Base-by-base conservation (phyloP, 2,113 vertebrate genomes). In the Mohoua ochrocephala region DNA sequence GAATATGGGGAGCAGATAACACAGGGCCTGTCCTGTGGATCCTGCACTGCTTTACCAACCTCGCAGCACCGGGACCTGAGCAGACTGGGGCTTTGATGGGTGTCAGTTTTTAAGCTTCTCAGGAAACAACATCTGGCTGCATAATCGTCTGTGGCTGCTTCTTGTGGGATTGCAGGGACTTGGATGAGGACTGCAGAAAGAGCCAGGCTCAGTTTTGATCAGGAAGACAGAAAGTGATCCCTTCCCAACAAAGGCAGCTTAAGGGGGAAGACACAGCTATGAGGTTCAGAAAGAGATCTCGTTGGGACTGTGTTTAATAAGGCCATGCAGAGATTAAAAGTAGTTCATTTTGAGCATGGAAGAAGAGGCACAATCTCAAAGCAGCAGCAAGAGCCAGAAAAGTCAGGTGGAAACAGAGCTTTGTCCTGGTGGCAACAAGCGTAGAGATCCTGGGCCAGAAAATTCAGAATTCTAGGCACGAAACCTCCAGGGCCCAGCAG, bases 41-140 rank as follows among this genome's bases (percentile, higher is more conserved):
- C 41, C 47, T 65, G 24, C 7, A 4, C 21, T 75, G 50, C 67
- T 87, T 60, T 44, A 7, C 41, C 61, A 84, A 50, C 7, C 61
- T 33, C 53, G 23, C 49, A 79, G 50, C 44, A 13, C 31, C 16
- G 39, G 31, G 16, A 37, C 13, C 60, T 24, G 27, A 74, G 65
- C 54, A 78, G 18, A 37, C 49, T 53, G 20, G 8, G 27, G 71
- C 70, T 56, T 68, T 57, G 59, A 57, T 41, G 42, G 70, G 13
- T 28, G 52, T 22, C 53, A 6, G 30, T 71, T 77, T 56, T 77
- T 82, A 44, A 91, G 39, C 74, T 73, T 63, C 76, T 82, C 88
- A 82, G 54, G 59, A 73, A 75, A 74, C n/a, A 84, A 61, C 54
- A 50, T 54, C 65, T 86, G 91, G 60, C 67, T 70, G 60, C 35